Base-by-base conservation (phyloP, 2,113 vertebrate genomes). In the Rhynchopsitta pachyrhyncha region DNA sequence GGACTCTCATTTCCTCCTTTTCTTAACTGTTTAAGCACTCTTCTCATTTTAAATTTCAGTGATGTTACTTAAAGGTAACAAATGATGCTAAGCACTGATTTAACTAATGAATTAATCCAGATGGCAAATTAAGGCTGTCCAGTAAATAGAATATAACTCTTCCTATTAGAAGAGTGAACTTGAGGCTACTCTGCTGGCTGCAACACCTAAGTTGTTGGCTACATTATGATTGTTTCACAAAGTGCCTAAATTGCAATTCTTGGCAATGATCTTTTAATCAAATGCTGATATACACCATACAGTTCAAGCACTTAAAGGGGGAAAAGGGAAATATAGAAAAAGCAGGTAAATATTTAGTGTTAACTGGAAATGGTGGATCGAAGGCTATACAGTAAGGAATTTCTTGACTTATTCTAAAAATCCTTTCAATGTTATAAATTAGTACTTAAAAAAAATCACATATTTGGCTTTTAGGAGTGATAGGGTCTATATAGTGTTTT, bases 81-180 rank as follows among this genome's bases (percentile, higher is more conserved):
- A 97, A 94, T 90, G 37, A 44, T 70, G 11, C 91, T 94, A 63
- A 93, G 39, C 42, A 80, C 92, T 96, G 95, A 97, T 97, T 97
- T 95, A 97, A 93, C 86, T 94, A 97, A 97, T 94, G 74, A 96
- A 97, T 97, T 95, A 95, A 94, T 94, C 96, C 81, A 89, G 85
- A 90, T 68, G 86, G 77, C 92, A 96, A 97, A 97, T 97, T 98
- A 97, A 96, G 62, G 47, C 76, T 41, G 20, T 82, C 59, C 95
- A 67, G 85, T 92, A 97, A 98, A 94, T 81, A 97, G 92, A 96
- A 93, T 88, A 59, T 91, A 96, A 92, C 63, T 87, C 71, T 94
- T 96, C 92, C 64, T 81, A 67, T 86, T 75, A 84, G 39, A 71
- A 60, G 17, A 82, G 59, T 52, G 80, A 94, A 90, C 44, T 92